These are phyloP conservation scores for Acromyrmex heyeri DNA, from an alignment of 1,140 invertebrate species.

Conservation along the genomic window DNA sequence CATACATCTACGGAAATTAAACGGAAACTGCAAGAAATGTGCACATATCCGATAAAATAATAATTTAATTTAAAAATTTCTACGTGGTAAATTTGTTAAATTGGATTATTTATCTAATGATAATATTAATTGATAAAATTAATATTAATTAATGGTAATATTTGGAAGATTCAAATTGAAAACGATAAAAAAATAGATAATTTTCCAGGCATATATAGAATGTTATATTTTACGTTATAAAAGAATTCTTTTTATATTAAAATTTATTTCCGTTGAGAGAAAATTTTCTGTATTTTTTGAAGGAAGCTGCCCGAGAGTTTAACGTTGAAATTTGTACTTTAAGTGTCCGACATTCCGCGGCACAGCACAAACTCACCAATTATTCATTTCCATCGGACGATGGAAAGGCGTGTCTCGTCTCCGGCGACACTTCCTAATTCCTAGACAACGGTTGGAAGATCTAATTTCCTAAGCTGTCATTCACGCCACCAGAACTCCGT, in stretches of 20 bases:
- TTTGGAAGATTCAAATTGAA: not conserved
- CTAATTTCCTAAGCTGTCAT: slow-evolving; percentile 80
- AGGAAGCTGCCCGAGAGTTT: not conserved
- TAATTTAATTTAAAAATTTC: slow-evolving; percentile 26
- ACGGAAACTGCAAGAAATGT: not conserved
- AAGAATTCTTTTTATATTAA: slow-evolving; percentile 6
- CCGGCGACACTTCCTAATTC: slow-evolving; percentile 77
- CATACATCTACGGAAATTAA: not conserved
- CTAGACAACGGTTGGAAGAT: slow-evolving; percentile 78
- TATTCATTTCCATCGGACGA: slow-evolving; percentile 59
- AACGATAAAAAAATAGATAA: not conserved
- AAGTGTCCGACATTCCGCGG: slow-evolving; percentile 34
- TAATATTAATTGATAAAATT: not conserved
- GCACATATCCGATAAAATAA: slow-evolving; percentile 12
- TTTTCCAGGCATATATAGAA: not conserved
- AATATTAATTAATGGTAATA: not conserved
- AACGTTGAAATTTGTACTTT: slow-evolving; percentile 54
- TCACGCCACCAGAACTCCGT: slow-evolving; percentile 62
- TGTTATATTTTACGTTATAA: not conserved
- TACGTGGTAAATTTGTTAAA: slow-evolving; percentile 7
- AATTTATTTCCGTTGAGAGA: slow-evolving; percentile 2
- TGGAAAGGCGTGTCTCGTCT: slow-evolving; percentile 63
- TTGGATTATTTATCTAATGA: not conserved
- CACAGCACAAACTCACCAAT: slow-evolving; percentile 51
- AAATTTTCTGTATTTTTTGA: slow-evolving; percentile 10